phyloP scores from a whole-genome alignment of 2,888 invertebrate genomes.

The Pristionchus maxplancki region DNA sequence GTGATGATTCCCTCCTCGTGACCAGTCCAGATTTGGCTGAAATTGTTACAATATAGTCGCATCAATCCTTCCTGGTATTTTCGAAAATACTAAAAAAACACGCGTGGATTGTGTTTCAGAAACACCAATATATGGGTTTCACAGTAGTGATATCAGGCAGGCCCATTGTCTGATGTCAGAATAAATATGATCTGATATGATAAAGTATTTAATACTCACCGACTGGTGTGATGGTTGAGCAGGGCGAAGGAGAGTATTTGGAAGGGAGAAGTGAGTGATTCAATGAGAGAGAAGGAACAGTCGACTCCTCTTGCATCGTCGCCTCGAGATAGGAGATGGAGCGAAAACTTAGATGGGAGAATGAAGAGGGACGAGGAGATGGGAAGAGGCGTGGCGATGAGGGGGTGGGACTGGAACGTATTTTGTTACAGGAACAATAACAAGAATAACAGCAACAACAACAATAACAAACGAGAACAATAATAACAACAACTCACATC shows the following conservation, averaged over 20 bases:
- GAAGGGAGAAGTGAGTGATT: slow-evolving; percentile 46
- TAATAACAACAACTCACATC: background rate
- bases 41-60: background rate
- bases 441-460: background rate
- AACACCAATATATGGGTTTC: too few relatives aligned
- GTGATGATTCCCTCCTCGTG: slow-evolving; percentile 88
- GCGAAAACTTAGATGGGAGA: slow-evolving; percentile 1
- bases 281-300: background rate
- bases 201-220: too few relatives aligned
- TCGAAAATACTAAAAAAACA: too few relatives aligned
- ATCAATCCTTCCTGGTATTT: too few relatives aligned
- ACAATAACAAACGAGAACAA: background rate
- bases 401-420: background rate
- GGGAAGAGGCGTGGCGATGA: slow-evolving; percentile 24
- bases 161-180: too few relatives aligned
- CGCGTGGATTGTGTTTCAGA: too few relatives aligned
- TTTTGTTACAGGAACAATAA: too few relatives aligned
- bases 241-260: slow-evolving; percentile 26
- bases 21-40: slow-evolving; percentile 86
- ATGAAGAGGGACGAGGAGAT: slow-evolving; percentile 33
- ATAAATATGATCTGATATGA: too few relatives aligned
- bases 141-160: too few relatives aligned
- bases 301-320: slow-evolving; percentile 12
- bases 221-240: slow-evolving; percentile 14
- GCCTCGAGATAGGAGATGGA: background rate